These are phyloP conservation scores for Sakesphorus luctuosus DNA, from an alignment of 2,113 vertebrate species.

Conservation along the genomic window DNA sequence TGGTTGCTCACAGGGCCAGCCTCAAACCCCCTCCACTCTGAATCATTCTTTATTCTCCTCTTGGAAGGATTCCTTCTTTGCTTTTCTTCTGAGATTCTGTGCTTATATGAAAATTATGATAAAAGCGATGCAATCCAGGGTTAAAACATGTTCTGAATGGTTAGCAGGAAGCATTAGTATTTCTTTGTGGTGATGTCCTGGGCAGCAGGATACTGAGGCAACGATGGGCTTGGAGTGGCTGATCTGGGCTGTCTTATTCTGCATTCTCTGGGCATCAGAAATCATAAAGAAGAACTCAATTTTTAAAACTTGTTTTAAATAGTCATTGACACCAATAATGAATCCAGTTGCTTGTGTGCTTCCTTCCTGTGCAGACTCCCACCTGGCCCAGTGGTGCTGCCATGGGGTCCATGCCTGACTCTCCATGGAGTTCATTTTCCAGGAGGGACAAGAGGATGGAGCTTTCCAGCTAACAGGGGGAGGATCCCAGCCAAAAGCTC, in stretches of 20 bases:
- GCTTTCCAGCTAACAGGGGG: neutral
- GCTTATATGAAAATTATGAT: neutral
- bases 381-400: neutral
- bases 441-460: neutral
- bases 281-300: neutral
- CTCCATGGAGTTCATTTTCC: neutral
- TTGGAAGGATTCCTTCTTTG: neutral
- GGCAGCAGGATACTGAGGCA: neutral
- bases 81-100: neutral
- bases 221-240: neutral
- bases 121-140: neutral
- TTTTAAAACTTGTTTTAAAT: neutral
- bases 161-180: neutral
- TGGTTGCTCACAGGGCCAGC: neutral
- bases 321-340: neutral
- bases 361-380: neutral
- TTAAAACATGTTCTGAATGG: neutral
- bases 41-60: slow-evolving; percentile 22
- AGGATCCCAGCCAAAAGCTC: neutral
- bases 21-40: neutral
- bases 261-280: neutral
- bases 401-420: neutral
- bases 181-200: neutral
- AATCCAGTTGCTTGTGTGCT: neutral
- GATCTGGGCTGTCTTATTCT: neutral